A percentile compares a stretch with the other conserved stretches of the same genome.
phyloP scores from a whole-genome alignment of 2,888 invertebrate genomes.

The Zhengitettix transpicula region DNA sequence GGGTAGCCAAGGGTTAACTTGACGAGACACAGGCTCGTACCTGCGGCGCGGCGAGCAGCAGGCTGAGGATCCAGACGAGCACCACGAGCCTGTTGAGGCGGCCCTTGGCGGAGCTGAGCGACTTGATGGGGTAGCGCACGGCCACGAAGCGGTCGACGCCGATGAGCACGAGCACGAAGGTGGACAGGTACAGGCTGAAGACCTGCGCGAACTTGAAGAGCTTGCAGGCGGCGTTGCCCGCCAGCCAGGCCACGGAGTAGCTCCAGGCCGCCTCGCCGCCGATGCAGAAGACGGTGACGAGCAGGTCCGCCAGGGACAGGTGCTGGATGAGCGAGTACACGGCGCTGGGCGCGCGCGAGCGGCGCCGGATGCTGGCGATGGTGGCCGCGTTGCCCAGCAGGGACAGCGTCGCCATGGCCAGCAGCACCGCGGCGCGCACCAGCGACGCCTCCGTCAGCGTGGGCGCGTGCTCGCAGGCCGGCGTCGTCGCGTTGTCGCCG shows the following conservation, averaged over 20 bases:
- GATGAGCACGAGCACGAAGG: conserved; percentile 65
- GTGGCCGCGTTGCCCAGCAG: conserved; percentile 60
- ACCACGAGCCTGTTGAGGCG: conserved; percentile 49
- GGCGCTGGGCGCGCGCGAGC: conserved; percentile 46
- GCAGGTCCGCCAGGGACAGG: conserved; percentile 63
- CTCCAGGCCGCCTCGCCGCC: conserved; percentile 69
- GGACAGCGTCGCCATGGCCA: conserved; percentile 53
- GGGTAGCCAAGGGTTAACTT: no score
- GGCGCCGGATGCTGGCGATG: conserved; percentile 44
- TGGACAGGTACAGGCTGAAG: conserved; percentile 67
- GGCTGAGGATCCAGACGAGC: conserved; percentile 54
- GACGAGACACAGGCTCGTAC: no score
- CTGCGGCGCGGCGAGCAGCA: conserved; percentile 65
- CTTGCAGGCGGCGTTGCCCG: conserved; percentile 61
- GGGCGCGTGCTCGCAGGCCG: conserved; percentile 42
- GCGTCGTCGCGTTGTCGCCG: neutral
- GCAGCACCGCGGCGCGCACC: conserved; percentile 47
- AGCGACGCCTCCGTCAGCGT: conserved; percentile 42
- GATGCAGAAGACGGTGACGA: conserved; percentile 67
- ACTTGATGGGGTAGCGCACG: conserved; percentile 64
- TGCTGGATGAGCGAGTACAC: conserved; percentile 60
- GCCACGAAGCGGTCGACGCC: conserved; percentile 68
- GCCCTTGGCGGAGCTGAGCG: conserved; percentile 38
- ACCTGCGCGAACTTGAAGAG: conserved; percentile 65
- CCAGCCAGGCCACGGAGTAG: conserved; percentile 64